These are phyloP conservation scores for Zaprionus obscuricornis DNA, from an alignment of 2,888 invertebrate genomes.

Conservation along the genomic window DNA sequence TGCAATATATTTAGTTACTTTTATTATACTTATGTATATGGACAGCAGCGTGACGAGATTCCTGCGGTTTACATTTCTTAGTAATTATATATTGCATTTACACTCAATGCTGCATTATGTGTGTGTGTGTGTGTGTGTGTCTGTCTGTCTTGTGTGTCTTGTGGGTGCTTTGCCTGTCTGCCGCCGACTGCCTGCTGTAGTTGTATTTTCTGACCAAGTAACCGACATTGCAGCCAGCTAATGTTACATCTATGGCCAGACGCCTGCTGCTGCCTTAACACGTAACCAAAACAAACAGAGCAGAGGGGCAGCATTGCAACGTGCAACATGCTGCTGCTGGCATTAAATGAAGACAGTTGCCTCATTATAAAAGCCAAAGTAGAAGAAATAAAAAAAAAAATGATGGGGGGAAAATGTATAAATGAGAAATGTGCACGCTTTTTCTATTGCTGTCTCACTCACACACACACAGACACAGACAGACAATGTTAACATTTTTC, in stretches of 20 bases:
- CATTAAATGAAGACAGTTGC: conserved; percentile 28
- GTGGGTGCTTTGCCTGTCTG: conserved; percentile 34
- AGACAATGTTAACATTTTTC: conserved; percentile 20
- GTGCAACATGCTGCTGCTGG: too few relatives aligned
- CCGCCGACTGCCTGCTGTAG: conserved; percentile 42
- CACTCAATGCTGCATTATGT: too few relatives aligned
- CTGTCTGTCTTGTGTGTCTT: conserved; percentile 9
- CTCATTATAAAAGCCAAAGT: conserved; percentile 32
- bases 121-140: conserved; percentile 41
- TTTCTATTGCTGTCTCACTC: conserved; percentile 19
- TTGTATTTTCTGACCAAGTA: conserved; percentile 52
- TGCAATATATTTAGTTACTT: too few relatives aligned
- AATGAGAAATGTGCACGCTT: conserved; percentile 69
- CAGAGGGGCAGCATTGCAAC: conserved; percentile 4
- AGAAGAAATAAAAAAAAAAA: too few relatives aligned
- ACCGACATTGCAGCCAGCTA: conserved; percentile 64
- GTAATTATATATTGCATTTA: conserved; percentile 3
- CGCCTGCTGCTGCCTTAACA: conserved; percentile 33
- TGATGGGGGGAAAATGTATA: conserved; percentile 57
- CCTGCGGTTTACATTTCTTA: conserved; percentile 15
- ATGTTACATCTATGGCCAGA: conserved; percentile 44
- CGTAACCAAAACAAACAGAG: neutral
- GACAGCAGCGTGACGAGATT: too few relatives aligned
- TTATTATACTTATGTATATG: too few relatives aligned
- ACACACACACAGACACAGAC: neutral